Evolutionary conservation across 2,888 invertebrate species (phyloP).

Genomic region (Mimachlamys varia): DNA sequence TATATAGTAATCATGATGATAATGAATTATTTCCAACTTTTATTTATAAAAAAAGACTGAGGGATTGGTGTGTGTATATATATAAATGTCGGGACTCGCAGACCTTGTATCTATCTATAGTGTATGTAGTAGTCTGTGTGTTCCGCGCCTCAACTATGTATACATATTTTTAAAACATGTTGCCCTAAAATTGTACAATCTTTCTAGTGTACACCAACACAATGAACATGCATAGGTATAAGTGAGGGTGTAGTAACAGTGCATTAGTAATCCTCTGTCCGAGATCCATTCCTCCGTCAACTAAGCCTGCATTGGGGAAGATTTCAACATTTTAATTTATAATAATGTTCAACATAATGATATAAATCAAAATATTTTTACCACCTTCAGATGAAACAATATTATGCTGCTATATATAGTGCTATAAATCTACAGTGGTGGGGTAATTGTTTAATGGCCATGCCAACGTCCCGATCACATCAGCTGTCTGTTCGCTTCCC

Average conservation of each 20-base stretch:
- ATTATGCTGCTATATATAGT: background rate
- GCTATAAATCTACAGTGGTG: background rate
- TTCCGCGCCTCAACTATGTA: background rate
- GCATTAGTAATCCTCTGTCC: background rate
- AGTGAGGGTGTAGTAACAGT: background rate
- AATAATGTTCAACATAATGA: background rate
- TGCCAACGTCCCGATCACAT: background rate
- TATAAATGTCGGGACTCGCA: background rate
- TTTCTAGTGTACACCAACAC: background rate
- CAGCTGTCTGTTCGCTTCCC: background rate
- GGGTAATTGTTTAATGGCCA: background rate
- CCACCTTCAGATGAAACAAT: background rate
- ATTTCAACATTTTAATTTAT: background rate
- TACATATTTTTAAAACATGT: background rate
- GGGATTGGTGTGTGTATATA: conserved; percentile 23
- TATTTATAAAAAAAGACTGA: conserved; percentile 10
- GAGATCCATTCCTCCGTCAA: background rate
- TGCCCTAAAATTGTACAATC: background rate
- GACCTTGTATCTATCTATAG: background rate
- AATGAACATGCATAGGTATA: background rate
- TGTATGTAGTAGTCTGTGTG: background rate
- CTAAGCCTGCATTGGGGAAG: background rate
- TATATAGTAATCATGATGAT: background rate
- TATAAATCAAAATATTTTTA: background rate
- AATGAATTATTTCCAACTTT: background rate